Base-by-base conservation (phyloP, 1,140 invertebrate species). In the Lepidurus arcticus region DNA sequence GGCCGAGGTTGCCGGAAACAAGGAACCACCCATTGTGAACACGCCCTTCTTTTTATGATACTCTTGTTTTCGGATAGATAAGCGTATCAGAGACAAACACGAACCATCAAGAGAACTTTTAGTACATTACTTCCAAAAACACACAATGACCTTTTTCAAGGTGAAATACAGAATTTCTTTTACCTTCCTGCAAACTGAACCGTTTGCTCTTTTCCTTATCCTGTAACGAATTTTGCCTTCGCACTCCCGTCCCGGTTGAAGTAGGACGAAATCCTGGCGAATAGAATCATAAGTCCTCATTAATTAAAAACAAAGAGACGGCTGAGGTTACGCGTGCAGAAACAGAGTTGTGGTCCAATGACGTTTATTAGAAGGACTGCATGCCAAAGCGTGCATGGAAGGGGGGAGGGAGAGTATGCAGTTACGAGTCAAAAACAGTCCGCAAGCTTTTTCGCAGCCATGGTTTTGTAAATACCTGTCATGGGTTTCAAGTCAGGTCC, bases 391-490 rank as follows among this genome's bases (percentile, higher is more conserved):
- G 42, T 42, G 34, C 34, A 34, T 4, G 34, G 34, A 34, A 34
- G 34, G 34, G 4, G 34, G 34, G 34, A 34, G 34, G 34, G 34
- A 34, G 34, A 3, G 34, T 34, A 34, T 34, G 34, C 34, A 34
- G 34, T 34, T 34, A 34, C 34, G 34, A 34, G 2, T 34, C 34
- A 34, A 34, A 34, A 34, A 34, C 34, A 34, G 34, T 34, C 34
- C 34, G 34, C 34, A 34, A 34, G 34, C 34, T 34, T 34, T 34
- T 34, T 34, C 34, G 34, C 34, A 34, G 34, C 34, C 74, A 75
- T 42, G 74, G 10, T 11, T 13, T 44, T 43, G 13, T 7, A 16
- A 79, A 76, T 80, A 80, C 80, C 80, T 80, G 80, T 80, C 44
- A 80, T 78, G 76, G 65, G 73, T 75, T 79, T 75, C 21, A 79